These are phyloP conservation scores for Orthonevra nobilis DNA, from an alignment of 2,888 invertebrate genomes.

Conservation along the genomic window DNA sequence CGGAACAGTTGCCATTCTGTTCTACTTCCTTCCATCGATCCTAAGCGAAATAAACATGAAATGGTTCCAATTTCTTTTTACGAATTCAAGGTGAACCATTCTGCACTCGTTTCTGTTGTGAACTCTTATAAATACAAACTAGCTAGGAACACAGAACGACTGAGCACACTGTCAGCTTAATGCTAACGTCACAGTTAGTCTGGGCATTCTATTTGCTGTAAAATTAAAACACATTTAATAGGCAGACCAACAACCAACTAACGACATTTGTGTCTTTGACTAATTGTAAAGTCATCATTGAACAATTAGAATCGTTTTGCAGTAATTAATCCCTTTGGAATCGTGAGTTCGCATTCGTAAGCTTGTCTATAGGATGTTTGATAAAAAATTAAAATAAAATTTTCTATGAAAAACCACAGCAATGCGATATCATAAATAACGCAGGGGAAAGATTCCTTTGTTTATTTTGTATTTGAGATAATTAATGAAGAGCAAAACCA, in stretches of 20 bases:
- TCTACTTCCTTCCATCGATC: conserved; percentile 18
- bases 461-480: conserved; percentile 12
- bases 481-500: not conserved
- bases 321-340: conserved; percentile 29
- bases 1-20: conserved; percentile 43
- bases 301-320: conserved; percentile 29
- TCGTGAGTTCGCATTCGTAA: not conserved
- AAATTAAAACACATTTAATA: conserved; percentile 25
- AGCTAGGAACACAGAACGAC: not conserved
- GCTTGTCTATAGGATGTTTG: too few species aligned
- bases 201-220: not conserved
- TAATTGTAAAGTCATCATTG: conserved; percentile 22
- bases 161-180: conserved; percentile 4
- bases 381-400: too few species aligned
- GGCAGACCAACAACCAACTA: conserved; percentile 3
- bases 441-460: conserved; percentile 6
- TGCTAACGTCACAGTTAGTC: not conserved
- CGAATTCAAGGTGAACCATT: too few species aligned
- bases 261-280: conserved; percentile 4
- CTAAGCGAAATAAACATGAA: conserved; percentile 3
- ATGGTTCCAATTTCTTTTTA: too few species aligned
- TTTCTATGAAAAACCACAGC: too few species aligned
- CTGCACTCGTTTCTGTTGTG: conserved; percentile 12
- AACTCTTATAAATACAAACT: too few species aligned
- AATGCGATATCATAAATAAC: too few species aligned